Base-by-base conservation (phyloP, 2,888 invertebrate genomes). In the Hesperia comma region DNA sequence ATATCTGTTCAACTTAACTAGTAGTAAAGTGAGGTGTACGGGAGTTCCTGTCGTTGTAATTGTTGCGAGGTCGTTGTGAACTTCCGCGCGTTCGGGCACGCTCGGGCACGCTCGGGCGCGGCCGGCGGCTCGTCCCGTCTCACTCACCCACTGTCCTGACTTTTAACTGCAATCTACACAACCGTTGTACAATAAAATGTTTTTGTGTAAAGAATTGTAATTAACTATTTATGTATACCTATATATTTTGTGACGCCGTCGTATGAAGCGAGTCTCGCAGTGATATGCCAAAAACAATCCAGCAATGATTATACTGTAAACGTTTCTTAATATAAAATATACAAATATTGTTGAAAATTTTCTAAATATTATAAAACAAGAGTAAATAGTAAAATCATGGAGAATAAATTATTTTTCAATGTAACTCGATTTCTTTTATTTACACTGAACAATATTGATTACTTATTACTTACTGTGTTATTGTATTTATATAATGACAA, bases 331-430 rank as follows among this genome's bases (percentile, higher is more conserved):
- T 87, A 86, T 86, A 84, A 87, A 86, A 82, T 91, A 90, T 91
- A 92, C 90, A 91, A 90, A 87, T 86, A 91, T 90, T 92, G 92
- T 92, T 92, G 90, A 91, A 88, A 76, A 81, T 90, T 92, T 92
- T 91, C 90, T 90, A 91, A 91, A 91, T 91, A 91, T 91, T 77
- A 87, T 92, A 89, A 49, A 78, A 87, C 83, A 80, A 84, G 79
- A 87, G 79, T 85, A 90, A 86, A 83, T 85, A 82, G 88, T 82
- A 87, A 90, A n/a, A 92, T 90, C 89, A 85, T 86, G 88, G 81
- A 88, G 83, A 92, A 90, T 90, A 91, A 92, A 91, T 88, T 92
- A 91, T 91, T 92, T 92, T 92, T 91, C 87, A 92, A 91, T 85
- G 85, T 87, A 91, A 72, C 68, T 68, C 64, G 66, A 75, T 75